phyloP scores from a whole-genome alignment of 2,888 invertebrate species.

The Rhagophthalmus giganteus region DNA sequence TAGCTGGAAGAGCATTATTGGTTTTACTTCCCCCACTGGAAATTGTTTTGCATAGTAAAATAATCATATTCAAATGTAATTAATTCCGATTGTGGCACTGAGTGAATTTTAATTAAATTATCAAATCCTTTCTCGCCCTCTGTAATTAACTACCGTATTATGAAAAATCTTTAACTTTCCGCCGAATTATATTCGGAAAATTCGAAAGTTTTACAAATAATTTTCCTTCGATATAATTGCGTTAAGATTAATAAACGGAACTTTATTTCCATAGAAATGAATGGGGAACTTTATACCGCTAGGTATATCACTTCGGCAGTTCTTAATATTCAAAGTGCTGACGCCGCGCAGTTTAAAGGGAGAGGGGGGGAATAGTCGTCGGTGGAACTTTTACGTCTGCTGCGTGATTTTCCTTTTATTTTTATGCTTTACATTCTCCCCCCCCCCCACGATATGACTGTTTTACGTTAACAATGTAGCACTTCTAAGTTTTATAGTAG shows the following conservation, averaged over 20 bases:
- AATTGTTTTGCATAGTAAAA: constrained; percentile 32
- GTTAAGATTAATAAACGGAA: constrained; percentile 22
- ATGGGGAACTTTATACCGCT: constrained; percentile 8
- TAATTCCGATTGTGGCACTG: constrained; percentile 38
- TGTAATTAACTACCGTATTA: constrained; percentile 31
- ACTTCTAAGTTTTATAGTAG: not conserved
- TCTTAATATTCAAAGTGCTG: constrained; percentile 11
- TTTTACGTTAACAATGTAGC: not conserved
- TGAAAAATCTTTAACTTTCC: constrained; percentile 32
- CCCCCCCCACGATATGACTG: not conserved
- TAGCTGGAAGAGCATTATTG: constrained; percentile 25
- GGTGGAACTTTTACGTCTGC: not conserved
- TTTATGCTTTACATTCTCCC: not conserved
- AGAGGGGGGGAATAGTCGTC: no score
- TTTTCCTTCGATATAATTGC: constrained; percentile 23
- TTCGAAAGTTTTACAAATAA: constrained; percentile 31
- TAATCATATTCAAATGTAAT: constrained; percentile 40
- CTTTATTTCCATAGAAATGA: constrained; percentile 11
- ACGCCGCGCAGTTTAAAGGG: not conserved
- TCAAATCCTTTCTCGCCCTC: constrained; percentile 23
- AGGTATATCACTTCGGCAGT: constrained; percentile 4
- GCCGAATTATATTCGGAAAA: constrained; percentile 18
- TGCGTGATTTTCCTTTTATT: not conserved
- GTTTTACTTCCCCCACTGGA: constrained; percentile 21
- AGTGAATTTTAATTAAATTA: constrained; percentile 39